A percentile compares a stretch with the other conserved stretches of the same genome.
These are phyloP conservation scores for Phyllotis vaccarum DNA, from an alignment of 2,797 vertebrate genomes.

Conservation along the genomic window DNA sequence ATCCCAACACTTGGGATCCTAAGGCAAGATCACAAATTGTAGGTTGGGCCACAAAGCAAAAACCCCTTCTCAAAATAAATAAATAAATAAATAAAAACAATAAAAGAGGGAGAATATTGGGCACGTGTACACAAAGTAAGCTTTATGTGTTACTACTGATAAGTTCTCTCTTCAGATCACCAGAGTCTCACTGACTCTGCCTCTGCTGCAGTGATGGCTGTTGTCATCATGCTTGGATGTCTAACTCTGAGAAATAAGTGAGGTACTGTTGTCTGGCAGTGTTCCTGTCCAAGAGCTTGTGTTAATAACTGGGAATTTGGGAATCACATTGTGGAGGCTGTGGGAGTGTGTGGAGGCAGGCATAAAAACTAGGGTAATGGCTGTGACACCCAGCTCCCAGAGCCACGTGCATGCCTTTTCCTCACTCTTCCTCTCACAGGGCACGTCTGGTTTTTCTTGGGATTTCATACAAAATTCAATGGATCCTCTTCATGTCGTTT, in stretches of 20 bases:
- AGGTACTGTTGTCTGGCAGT: conserved; percentile 24
- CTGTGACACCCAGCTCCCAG: background rate
- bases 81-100: too few relatives aligned
- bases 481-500: conserved; percentile 62
- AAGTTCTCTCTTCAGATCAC: background rate
- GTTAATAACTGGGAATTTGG: conserved; percentile 20
- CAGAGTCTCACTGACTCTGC: conserved; percentile 17
- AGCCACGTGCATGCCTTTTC: background rate
- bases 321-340: conserved; percentile 27
- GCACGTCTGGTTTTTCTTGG: conserved; percentile 42
- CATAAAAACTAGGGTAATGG: background rate
- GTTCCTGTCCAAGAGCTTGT: background rate
- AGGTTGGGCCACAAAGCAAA: background rate
- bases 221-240: conserved; percentile 23
- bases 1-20: background rate
- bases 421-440: conserved; percentile 24
- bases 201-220: background rate
- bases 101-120: too few relatives aligned
- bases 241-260: conserved; percentile 11
- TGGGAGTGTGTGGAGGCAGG: conserved; percentile 24
- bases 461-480: conserved; percentile 43
- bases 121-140: background rate
- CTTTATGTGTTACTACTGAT: background rate
- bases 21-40: background rate
- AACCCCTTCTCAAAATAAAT: background rate